Evolutionary conservation across 2,888 invertebrate genomes (phyloP), one percentile per base, ranked within the genome.

Genomic region (Nasonia oneida): DNA sequence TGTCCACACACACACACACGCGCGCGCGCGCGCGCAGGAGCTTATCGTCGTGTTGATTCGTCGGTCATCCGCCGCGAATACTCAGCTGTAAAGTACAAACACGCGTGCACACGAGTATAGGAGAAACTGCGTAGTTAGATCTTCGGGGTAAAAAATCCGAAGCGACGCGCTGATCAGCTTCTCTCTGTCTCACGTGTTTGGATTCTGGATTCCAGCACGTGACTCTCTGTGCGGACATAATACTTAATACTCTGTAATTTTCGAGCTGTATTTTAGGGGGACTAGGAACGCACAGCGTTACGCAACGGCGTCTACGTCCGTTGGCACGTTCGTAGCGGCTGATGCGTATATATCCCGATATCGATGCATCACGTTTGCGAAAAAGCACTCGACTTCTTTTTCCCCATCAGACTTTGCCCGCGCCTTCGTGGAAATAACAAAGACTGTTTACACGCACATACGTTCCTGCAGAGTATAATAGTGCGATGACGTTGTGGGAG

Each of bases 111-210:
- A 61, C n/a, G 0, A 6, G 14, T 15, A 50, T 50, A 50, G 6
- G n/a, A n/a, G 57, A 5, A 61, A 67, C 15, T 67, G 67, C 67
- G 67, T 29, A 33, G 29, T 47, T 67, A 67, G 67, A 67, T 67
- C 33, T 67, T 67, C 33, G 12, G 29, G 57, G 2, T 61, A 23
- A 61, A 61, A 61, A 61, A 61, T 61, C 53, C 18, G n/a, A 1
- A 61, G 23, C 8, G 6, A 57, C 0, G 6, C 0, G 42, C 42
- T 10, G 12, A 47, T 47, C 10, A 47, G 10, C 47, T 47, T 12
- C 4, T 37, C 37, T 6, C 47, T 47, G 12, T 47, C 57, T n/a
- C 18, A 8, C 23, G 23, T 61, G 23, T 61, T 61, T 23, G 18
- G 57, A 61, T 61, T 6, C n/a, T 3, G 6, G 2, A n/a, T n/a